Percentiles rank a stretch among this genome's conserved stretches.
These are phyloP conservation scores for Zygogramma bicolorata DNA, from an alignment of 2,888 invertebrate genomes.

Conservation along the genomic window DNA sequence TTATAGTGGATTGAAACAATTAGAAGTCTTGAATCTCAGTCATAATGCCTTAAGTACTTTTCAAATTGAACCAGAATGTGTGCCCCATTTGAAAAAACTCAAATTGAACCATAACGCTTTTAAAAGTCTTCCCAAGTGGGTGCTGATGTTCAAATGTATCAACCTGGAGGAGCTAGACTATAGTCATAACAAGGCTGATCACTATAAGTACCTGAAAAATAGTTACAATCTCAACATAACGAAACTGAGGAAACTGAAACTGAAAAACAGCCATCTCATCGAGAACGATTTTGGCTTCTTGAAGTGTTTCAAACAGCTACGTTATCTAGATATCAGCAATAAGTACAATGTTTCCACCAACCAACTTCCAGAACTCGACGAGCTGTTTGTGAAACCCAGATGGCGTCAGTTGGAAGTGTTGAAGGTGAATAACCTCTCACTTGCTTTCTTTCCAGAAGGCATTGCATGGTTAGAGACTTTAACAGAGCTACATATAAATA, in stretches of 20 bases:
- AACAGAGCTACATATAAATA: conserved; percentile 46
- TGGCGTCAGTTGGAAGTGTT: conserved; percentile 48
- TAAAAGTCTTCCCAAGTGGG: conserved; percentile 50
- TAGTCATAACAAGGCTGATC: conserved; percentile 48
- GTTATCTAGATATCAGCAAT: conserved; percentile 54
- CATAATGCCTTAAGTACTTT: conserved; percentile 46
- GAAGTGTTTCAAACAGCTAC: conserved; percentile 43
- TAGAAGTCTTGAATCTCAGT: conserved; percentile 50
- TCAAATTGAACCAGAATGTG: conserved; percentile 50
- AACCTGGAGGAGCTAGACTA: conserved; percentile 50
- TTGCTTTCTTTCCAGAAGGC: conserved; percentile 51
- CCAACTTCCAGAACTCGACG: conserved; percentile 45
- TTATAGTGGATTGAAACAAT: conserved; percentile 43
- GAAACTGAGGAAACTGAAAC: conserved; percentile 44
- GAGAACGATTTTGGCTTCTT: conserved; percentile 48
- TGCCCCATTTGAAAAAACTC: conserved; percentile 40
- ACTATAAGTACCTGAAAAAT: conserved; percentile 45
- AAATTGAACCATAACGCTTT: conserved; percentile 49
- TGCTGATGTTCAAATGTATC: conserved; percentile 44
- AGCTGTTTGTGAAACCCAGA: conserved; percentile 48
- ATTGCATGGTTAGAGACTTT: conserved; percentile 48
- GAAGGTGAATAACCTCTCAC: conserved; percentile 42
- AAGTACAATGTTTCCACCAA: conserved; percentile 35
- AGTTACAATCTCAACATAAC: conserved; percentile 38
- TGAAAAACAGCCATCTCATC: conserved; percentile 46